Percentiles rank a stretch among this genome's conserved stretches.
phyloP scores from a whole-genome alignment of 2,113 vertebrate species.

The Pogona vitticeps region DNA sequence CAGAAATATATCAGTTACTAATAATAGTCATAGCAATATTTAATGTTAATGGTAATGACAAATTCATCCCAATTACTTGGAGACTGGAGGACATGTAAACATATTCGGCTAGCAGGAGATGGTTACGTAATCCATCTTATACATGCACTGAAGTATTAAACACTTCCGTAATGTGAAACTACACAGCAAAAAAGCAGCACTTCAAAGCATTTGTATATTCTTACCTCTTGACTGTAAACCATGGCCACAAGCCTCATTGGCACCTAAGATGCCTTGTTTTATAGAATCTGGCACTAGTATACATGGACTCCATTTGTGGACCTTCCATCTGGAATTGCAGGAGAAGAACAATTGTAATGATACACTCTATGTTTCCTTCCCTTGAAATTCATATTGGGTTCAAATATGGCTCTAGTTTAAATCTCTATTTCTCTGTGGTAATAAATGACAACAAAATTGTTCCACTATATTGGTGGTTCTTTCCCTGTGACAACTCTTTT shows the following conservation, averaged over 20 bases:
- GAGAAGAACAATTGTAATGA: not conserved
- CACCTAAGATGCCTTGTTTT: slow-evolving; percentile 74
- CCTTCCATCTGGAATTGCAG: slow-evolving; percentile 82
- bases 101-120: not conserved
- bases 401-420: not conserved
- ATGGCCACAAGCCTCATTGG: slow-evolving; percentile 84
- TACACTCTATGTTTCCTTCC: not conserved
- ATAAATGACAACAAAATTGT: not conserved
- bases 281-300: slow-evolving; percentile 86
- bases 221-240: slow-evolving; percentile 93
- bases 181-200: not conserved
- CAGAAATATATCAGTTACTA: not conserved
- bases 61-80: not conserved
- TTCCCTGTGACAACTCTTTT: too few relatives aligned
- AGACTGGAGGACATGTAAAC: not conserved
- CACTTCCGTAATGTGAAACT: not conserved
- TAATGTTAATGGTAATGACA: not conserved
- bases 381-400: not conserved
- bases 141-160: not conserved
- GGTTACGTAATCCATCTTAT: not conserved
- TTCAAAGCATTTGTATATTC: slow-evolving; percentile 29
- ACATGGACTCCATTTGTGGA: slow-evolving; percentile 88
- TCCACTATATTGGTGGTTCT: too few relatives aligned
- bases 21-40: not conserved
- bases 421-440: not conserved